These are phyloP conservation scores for Chlorops oryzae DNA, from an alignment of 1,140 invertebrate genomes.

Conservation along the genomic window DNA sequence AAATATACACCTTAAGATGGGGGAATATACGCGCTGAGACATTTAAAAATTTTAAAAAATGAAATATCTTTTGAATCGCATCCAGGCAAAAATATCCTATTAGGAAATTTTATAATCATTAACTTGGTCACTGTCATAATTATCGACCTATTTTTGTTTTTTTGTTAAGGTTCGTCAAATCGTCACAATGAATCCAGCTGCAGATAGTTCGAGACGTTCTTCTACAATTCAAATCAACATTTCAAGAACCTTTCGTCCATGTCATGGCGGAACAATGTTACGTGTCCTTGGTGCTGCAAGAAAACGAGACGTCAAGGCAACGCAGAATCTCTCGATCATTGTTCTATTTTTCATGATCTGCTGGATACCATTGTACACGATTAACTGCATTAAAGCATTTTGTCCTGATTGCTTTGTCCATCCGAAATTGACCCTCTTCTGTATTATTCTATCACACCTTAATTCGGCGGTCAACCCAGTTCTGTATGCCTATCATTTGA, in stretches of 20 bases:
- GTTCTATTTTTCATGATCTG: conserved; percentile 88
- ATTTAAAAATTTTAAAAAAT: no score
- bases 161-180: conserved; percentile 48
- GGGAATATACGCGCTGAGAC: no score
- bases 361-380: conserved; percentile 88
- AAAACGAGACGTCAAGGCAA: conserved; percentile 83
- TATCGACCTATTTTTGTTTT: no score
- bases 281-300: conserved; percentile 70
- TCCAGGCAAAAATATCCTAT: no score
- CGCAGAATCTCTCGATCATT: conserved; percentile 83
- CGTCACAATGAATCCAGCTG: conserved; percentile 44
- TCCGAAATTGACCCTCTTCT: conserved; percentile 65
- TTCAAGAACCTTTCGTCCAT: conserved; percentile 17
- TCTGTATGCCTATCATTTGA: conserved; percentile 83
- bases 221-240: conserved; percentile 38
- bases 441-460: conserved; percentile 81
- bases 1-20: no score
- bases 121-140: no score
- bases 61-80: no score
- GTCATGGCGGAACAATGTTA: conserved; percentile 55
- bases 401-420: conserved; percentile 62
- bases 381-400: conserved; percentile 82
- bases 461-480: conserved; percentile 85
- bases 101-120: no score
- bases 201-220: conserved; percentile 39